A percentile compares a stretch with the other conserved stretches of the same genome.
phyloP scores from a whole-genome alignment of 2,888 invertebrate genomes.

The Melanotus villosus region DNA sequence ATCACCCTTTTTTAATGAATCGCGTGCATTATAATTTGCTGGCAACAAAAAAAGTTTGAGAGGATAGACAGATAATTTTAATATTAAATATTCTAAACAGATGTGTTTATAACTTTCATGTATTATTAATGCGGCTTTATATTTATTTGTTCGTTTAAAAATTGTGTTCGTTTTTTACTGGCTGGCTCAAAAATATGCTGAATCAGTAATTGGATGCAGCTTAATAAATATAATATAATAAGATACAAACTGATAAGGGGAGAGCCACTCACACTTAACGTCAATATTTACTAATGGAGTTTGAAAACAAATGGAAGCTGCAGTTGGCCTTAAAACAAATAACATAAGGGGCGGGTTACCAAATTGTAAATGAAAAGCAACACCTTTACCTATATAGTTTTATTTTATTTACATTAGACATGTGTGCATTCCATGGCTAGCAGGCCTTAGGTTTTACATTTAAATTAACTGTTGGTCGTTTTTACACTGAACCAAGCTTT shows the following conservation, averaged over 20 bases:
- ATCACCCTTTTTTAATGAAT: constrained; percentile 9
- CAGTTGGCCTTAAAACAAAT: background rate
- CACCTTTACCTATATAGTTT: background rate
- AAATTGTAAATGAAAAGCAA: background rate
- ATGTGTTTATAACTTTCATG: constrained; percentile 48
- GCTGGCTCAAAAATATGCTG: constrained; percentile 44
- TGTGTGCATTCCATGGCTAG: background rate
- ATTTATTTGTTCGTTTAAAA: constrained; percentile 34
- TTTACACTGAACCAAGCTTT: no score
- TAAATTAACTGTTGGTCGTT: no score
- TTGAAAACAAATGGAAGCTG: constrained; percentile 42
- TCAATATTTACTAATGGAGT: constrained; percentile 51
- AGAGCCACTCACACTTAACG: constrained; percentile 34
- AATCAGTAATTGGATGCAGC: constrained; percentile 51
- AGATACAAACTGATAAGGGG: constrained; percentile 43
- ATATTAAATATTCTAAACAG: constrained; percentile 28
- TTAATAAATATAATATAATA: constrained; percentile 42
- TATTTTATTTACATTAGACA: no score
- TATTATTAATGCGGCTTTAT: constrained; percentile 43
- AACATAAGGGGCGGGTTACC: background rate
- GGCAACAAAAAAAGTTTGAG: background rate
- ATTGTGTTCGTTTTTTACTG: constrained; percentile 7
- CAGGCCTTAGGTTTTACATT: no score
- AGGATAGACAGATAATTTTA: constrained; percentile 5
- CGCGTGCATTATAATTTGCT: background rate